phyloP scores from a whole-genome alignment of 2,797 vertebrate species.

The Urosaurus nigricauda region DNA sequence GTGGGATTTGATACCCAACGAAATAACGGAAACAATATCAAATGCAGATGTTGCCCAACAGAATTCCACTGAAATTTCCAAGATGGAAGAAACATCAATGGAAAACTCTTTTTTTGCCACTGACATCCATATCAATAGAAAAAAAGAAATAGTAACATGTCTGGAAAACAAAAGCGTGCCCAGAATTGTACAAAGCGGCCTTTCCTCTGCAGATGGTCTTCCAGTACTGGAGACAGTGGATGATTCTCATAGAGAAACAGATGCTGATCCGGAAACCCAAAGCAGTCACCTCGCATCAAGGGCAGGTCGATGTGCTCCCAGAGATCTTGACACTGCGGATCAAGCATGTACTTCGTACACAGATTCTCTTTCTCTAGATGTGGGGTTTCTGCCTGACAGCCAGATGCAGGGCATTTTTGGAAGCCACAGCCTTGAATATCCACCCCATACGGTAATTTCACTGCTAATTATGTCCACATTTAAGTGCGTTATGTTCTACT shows the following conservation, averaged over 20 bases:
- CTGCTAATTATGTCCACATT: background rate
- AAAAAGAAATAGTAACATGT: background rate
- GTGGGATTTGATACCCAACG: too few species aligned
- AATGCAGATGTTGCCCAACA: background rate
- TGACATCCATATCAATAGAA: background rate
- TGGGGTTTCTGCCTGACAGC: conserved; percentile 64
- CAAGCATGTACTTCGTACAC: background rate
- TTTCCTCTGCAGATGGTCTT: background rate
- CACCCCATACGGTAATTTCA: conserved; percentile 58
- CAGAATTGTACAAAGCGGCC: background rate
- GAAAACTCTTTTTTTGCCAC: background rate
- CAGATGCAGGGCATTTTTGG: conserved; percentile 54
- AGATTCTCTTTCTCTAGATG: conserved; percentile 26
- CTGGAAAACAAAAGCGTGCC: background rate
- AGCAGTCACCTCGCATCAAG: too few species aligned
- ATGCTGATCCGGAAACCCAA: background rate
- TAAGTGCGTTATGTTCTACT: background rate
- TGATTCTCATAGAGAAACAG: background rate
- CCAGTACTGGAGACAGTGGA: background rate
- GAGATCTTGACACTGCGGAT: background rate
- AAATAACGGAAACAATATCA: background rate
- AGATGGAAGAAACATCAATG: background rate
- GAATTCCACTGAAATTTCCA: background rate
- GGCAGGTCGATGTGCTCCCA: accelerated
- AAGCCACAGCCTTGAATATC: background rate